Evolutionary conservation across 2,113 vertebrate species (phyloP).

Genomic region (Pholis gunnellus): DNA sequence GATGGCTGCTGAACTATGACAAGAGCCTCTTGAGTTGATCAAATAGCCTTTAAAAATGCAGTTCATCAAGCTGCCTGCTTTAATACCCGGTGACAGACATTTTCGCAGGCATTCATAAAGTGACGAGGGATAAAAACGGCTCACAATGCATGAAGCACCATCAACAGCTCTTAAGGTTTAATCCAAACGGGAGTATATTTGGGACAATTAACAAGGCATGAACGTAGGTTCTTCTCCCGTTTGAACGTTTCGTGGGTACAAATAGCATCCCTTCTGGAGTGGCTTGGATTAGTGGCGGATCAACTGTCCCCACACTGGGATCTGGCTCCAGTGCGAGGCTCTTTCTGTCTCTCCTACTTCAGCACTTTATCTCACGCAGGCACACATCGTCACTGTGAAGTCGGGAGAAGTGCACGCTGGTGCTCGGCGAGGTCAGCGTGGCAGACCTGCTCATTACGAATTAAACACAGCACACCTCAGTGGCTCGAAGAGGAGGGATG

Average conservation of each 20-base stretch:
- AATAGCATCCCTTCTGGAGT: constrained; percentile 50
- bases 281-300: constrained; percentile 63
- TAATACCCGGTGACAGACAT: constrained; percentile 41
- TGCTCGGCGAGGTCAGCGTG: constrained; percentile 37
- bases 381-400: background rate
- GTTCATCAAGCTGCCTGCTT: constrained; percentile 38
- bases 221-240: constrained; percentile 7
- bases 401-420: constrained; percentile 33
- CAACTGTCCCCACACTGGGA: constrained; percentile 53
- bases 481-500: constrained; percentile 13
- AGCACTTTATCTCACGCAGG: constrained; percentile 38
- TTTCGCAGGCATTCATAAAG: constrained; percentile 16
- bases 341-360: constrained; percentile 29
- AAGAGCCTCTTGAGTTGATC: constrained; percentile 60
- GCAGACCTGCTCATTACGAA: constrained; percentile 54
- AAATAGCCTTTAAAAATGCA: constrained; percentile 64
- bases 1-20: constrained; percentile 64
- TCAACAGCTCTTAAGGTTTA: background rate
- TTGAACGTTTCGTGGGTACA: constrained; percentile 28
- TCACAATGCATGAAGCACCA: background rate
- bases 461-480: constrained; percentile 42
- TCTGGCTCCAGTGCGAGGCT: constrained; percentile 40
- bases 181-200: background rate
- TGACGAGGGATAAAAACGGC: background rate
- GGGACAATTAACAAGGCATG: background rate